These are phyloP conservation scores for Paraescarpia echinospica DNA, from an alignment of 1,140 invertebrate genomes.

Conservation along the genomic window DNA sequence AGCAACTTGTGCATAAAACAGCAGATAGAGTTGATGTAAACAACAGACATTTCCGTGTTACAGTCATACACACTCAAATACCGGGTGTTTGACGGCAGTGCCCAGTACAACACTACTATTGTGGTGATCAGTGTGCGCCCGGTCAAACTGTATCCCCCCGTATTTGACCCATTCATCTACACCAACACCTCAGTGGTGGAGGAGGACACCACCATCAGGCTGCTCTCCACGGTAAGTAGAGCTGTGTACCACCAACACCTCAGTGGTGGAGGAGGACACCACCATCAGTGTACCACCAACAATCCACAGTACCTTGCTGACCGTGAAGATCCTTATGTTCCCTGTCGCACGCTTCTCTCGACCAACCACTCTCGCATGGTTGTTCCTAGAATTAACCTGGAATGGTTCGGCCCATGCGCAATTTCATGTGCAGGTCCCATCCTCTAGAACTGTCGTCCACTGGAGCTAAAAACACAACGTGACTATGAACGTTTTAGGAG, in stretches of 20 bases:
- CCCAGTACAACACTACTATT: constrained; percentile 1
- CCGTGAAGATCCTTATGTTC: too few relatives aligned
- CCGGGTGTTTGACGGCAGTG: constrained; percentile 26
- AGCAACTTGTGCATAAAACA: too few relatives aligned
- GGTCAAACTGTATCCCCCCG: constrained; percentile 18
- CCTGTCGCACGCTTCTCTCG: too few relatives aligned
- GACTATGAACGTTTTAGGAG: too few relatives aligned
- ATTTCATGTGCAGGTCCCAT: too few relatives aligned
- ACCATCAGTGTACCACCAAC: background rate
- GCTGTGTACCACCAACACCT: background rate
- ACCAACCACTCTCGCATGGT: too few relatives aligned
- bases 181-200: background rate
- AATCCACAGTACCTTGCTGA: too few relatives aligned
- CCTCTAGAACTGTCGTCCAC: too few relatives aligned
- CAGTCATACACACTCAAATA: constrained; percentile 23
- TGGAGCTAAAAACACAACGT: too few relatives aligned
- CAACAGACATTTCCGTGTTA: background rate
- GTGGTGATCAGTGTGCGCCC: constrained; percentile 10
- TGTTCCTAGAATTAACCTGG: too few relatives aligned
- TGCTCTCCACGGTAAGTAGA: background rate
- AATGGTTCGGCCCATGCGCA: too few relatives aligned
- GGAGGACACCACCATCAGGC: background rate
- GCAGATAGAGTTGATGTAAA: too few relatives aligned
- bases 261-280: background rate
- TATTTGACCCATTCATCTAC: background rate